Conservation (phyloP, 2,113 vertebrate species). For the Bungarus multicinctus region DNA sequence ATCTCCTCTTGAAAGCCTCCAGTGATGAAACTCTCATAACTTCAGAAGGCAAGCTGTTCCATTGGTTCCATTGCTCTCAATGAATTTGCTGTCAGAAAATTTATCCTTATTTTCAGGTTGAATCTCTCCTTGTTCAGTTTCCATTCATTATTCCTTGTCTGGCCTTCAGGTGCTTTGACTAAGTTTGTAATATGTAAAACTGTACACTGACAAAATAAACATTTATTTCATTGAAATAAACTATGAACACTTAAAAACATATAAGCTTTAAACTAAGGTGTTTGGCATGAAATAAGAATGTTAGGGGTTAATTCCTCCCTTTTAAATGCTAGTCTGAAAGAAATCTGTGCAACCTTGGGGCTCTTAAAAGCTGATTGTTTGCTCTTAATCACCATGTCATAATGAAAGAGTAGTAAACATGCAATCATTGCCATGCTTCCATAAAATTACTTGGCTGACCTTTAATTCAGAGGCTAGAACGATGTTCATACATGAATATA, state of each 20-base stretch:
- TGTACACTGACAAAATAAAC: not conserved
- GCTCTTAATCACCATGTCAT: not conserved
- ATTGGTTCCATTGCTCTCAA: too few species aligned
- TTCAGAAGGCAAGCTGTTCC: too few species aligned
- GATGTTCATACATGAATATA: not conserved
- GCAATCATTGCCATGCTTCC: not conserved
- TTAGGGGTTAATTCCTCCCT: slow-evolving; percentile 11
- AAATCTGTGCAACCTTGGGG: not conserved
- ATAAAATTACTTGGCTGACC: slow-evolving; percentile 17
- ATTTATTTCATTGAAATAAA: not conserved
- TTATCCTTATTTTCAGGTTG: too few species aligned
- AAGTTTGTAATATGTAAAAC: not conserved
- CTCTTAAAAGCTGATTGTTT: not conserved
- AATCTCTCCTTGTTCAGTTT: too few species aligned
- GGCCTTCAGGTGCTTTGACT: too few species aligned
- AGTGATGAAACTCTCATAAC: too few species aligned
- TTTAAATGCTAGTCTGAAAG: not conserved
- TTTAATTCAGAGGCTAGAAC: not conserved
- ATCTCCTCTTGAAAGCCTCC: too few species aligned
- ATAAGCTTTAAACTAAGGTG: not conserved
- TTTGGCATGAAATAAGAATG: not conserved
- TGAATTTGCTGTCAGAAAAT: too few species aligned
- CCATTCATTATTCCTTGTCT: too few species aligned
- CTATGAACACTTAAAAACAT: not conserved
- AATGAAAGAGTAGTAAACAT: not conserved